A percentile compares a stretch with the other conserved stretches of the same genome.
phyloP scores from a whole-genome alignment of 2,888 invertebrate genomes.

The Temnothorax ravouxi region DNA sequence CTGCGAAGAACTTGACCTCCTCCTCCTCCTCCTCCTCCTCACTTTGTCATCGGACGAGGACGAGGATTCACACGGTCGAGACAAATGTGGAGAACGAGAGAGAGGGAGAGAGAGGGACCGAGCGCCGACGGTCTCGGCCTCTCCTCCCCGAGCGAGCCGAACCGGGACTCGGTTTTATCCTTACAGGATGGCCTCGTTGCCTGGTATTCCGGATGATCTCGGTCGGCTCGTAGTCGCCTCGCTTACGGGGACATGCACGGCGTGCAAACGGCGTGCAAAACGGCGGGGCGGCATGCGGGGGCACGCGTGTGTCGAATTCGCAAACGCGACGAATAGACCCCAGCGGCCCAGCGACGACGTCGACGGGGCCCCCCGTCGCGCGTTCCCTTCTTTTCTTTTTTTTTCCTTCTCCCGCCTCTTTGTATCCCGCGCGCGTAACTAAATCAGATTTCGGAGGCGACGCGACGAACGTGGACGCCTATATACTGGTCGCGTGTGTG shows the following conservation, averaged over 20 bases:
- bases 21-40: too few species aligned
- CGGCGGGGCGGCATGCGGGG: background rate
- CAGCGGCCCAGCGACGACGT: too few species aligned
- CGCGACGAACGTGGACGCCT: background rate
- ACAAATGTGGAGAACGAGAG: background rate
- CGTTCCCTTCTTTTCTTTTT: background rate
- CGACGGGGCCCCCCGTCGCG: background rate
- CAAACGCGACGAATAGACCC: background rate
- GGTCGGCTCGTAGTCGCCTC: slow-evolving; percentile 22
- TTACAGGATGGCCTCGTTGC: slow-evolving; percentile 73
- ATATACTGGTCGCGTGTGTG: background rate
- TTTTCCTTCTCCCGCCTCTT: background rate
- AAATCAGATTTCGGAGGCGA: slow-evolving; percentile 49
- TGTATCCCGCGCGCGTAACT: slow-evolving; percentile 33
- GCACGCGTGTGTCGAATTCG: slow-evolving; percentile 46
- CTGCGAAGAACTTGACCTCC: background rate
- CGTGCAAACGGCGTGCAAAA: slow-evolving; percentile 27
- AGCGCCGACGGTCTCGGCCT: background rate
- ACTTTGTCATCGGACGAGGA: background rate
- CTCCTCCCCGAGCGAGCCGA: slow-evolving; percentile 1
- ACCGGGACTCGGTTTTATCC: slow-evolving; percentile 60
- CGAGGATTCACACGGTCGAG: slow-evolving; percentile 20
- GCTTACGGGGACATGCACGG: background rate
- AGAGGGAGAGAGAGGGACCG: too few species aligned
- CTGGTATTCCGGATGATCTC: slow-evolving; percentile 73